Evolutionary conservation across 92 coral and sea anemone genomes (phyloP).

Genomic region (Anthopleura xanthogrammica): DNA sequence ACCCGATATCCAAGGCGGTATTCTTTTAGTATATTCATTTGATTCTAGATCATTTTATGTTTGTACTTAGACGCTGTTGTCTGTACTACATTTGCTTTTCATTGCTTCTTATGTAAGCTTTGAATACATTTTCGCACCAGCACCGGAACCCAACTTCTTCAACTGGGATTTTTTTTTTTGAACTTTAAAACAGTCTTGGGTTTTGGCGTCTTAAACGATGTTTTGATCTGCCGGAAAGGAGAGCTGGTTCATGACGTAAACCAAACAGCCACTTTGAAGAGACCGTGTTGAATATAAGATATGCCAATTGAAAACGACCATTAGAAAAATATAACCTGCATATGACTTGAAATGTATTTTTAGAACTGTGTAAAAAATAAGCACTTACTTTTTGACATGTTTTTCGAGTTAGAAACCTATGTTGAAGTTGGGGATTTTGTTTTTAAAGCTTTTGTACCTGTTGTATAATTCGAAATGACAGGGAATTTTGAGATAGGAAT

Average conservation of each 20-base stretch:
- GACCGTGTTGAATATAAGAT: background rate
- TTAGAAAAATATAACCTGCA: too few relatives aligned
- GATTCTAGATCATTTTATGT: background rate
- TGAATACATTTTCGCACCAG: background rate
- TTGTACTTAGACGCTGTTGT: background rate
- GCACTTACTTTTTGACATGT: too few relatives aligned
- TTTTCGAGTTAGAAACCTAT: too few relatives aligned
- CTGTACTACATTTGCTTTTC: background rate
- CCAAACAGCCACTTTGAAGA: background rate
- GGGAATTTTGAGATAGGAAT: too few relatives aligned
- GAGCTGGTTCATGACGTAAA: background rate
- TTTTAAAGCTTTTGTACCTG: too few relatives aligned
- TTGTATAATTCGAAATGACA: too few relatives aligned
- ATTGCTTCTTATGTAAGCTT: background rate
- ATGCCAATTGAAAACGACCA: background rate
- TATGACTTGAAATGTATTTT: too few relatives aligned
- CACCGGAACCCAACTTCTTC: background rate
- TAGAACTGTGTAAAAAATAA: too few relatives aligned
- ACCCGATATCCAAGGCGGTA: background rate
- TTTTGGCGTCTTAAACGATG: background rate
- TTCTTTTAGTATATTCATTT: background rate
- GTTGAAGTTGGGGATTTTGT: too few relatives aligned
- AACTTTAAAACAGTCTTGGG: background rate
- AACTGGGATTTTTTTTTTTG: background rate
- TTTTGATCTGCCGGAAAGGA: background rate